Conservation (phyloP, 2,888 invertebrate genomes). For the Ctenicera cuprea region DNA sequence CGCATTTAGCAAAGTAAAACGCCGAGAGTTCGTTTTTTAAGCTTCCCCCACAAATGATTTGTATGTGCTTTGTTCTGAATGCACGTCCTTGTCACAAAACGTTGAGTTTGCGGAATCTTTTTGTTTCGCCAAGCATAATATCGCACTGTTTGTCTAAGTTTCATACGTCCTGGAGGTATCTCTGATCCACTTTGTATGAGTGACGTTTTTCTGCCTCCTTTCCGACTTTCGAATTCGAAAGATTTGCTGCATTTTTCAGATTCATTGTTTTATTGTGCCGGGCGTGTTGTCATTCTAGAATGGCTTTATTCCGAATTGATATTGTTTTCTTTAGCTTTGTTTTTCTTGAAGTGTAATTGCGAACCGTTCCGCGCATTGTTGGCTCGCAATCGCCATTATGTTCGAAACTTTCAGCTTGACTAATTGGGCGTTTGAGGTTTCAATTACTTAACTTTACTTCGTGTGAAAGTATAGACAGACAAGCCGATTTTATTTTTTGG, state of each 20-base stretch:
- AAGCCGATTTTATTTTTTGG: neutral
- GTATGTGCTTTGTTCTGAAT: constrained; percentile 13
- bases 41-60: constrained; percentile 1
- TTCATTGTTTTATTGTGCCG: constrained; percentile 28
- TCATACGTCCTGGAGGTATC: constrained; percentile 18
- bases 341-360: constrained; percentile 40
- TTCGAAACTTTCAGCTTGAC: constrained; percentile 43
- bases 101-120: constrained; percentile 24
- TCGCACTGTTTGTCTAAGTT: constrained; percentile 16
- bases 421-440: constrained; percentile 43
- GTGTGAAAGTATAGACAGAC: constrained; percentile 16
- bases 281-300: constrained; percentile 20
- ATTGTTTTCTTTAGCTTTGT: constrained; percentile 45
- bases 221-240: constrained; percentile 17
- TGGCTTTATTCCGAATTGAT: constrained; percentile 38
- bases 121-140: constrained; percentile 26
- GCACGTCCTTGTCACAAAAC: constrained; percentile 24
- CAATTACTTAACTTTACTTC: constrained; percentile 29
- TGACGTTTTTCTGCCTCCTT: neutral
- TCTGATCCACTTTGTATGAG: constrained; percentile 19
- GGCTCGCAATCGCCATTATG: constrained; percentile 40
- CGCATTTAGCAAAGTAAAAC: neutral
- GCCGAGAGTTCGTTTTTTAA: no score
- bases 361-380: constrained; percentile 44
- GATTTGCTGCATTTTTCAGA: constrained; percentile 25